phyloP scores from a whole-genome alignment of 64 coral and sea anemone genomes.

The Montipora cactus region DNA sequence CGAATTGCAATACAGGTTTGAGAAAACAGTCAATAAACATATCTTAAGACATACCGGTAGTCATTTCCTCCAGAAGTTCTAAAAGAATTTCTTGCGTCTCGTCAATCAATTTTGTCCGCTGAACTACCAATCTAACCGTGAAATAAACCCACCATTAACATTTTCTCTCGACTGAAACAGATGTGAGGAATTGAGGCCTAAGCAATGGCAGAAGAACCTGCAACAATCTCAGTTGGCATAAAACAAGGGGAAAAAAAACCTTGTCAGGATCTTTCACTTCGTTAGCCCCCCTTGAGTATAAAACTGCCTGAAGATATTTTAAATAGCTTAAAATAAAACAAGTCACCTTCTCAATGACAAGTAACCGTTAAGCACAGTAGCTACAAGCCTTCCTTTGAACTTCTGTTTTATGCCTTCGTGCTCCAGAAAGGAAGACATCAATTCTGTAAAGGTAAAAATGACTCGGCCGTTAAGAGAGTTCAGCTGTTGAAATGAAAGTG shows the following conservation, averaged over 20 bases:
- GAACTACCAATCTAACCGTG: constrained; percentile 54
- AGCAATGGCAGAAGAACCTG: too few relatives aligned
- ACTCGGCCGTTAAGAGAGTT: too few relatives aligned
- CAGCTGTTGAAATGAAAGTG: too few relatives aligned
- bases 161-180: not conserved
- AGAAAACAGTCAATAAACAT: too few relatives aligned
- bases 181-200: not conserved
- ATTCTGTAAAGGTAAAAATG: constrained; percentile 61
- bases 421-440: constrained; percentile 94
- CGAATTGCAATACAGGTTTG: too few relatives aligned
- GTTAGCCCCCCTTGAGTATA: too few relatives aligned
- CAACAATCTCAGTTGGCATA: too few relatives aligned
- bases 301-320: not conserved
- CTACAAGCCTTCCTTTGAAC: constrained; percentile 97
- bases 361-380: constrained; percentile 96
- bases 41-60: constrained; percentile 71
- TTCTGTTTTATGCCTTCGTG: constrained; percentile 96
- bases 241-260: too few relatives aligned
- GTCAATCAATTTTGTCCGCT: constrained; percentile 92
- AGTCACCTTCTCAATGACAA: constrained; percentile 91
- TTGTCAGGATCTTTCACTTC: too few relatives aligned
- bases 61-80: constrained; percentile 94
- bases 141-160: not conserved
- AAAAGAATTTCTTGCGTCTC: constrained; percentile 93
- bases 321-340: not conserved